Evolutionary conservation across 2,888 invertebrate species (phyloP), one percentile per base, ranked within the genome.

Genomic region (Spodoptera picta): DNA sequence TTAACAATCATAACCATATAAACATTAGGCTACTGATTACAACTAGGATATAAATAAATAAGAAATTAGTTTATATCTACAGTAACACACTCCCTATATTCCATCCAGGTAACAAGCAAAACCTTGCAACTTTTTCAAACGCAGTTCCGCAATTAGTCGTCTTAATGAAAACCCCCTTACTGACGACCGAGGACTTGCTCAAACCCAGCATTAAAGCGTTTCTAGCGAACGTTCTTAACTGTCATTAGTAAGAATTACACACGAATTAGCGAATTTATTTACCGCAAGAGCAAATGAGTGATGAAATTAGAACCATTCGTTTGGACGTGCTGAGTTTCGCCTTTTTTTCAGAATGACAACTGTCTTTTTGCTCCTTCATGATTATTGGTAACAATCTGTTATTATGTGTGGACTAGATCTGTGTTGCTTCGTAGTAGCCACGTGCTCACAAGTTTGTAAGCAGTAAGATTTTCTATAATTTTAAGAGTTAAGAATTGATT

Each of bases 251-350:
- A 69, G 73, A 79, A 83, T 83, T 82, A 84, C 74, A 77, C 69
- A 75, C 62, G 82, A 82, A 90, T 88, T 88, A 88, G 85, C 83
- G 75, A 84, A 87, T 85, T 84, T 81, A 80, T 81, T 83, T 87
- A 87, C 87, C 84, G 87, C 80, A 84, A 83, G 75, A 78, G 66
- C 41, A 47, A 73, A 69, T 61, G 56, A 63, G 67, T 82, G 81
- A 75, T 82, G 83, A 83, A 84, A 84, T 80, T 65, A 63, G 72
- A 72, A 73, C 73, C 61, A 61, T 68, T 69, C 73, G 50, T 51
- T 51, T 61, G 54, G 50, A 69, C 64, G 59, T 65, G 49, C 36
- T 69, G 58, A 47, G 63, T 55, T 47, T 51, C 27, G 27, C 0
- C 14, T 24, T 56, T 69, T 69, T 73, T 54, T 57, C 14, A n/a